Evolutionary conservation across 2,888 invertebrate genomes (phyloP).

Genomic region (Drosophila paranaensis): DNA sequence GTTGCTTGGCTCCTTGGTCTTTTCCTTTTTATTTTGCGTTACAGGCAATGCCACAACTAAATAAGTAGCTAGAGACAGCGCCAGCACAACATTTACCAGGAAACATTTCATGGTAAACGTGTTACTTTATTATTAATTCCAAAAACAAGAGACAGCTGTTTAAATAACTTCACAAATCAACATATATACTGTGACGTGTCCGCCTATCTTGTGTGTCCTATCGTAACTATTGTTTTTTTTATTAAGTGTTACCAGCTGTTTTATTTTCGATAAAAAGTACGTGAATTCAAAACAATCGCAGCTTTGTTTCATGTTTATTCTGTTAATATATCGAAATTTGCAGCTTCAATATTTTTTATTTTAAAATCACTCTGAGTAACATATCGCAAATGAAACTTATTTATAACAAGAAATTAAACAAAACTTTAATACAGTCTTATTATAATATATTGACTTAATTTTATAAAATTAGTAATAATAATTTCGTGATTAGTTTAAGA

Average conservation of each 20-base stretch:
- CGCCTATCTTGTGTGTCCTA: background rate
- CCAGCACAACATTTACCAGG: conserved; percentile 25
- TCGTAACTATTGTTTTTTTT: conserved; percentile 27
- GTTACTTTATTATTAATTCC: conserved; percentile 18
- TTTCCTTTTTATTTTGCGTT: conserved; percentile 84
- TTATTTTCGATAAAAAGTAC: background rate
- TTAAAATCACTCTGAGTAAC: too few relatives aligned
- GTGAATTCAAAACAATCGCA: background rate
- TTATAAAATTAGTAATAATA: too few relatives aligned
- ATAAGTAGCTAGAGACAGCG: conserved; percentile 29
- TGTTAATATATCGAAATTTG: too few relatives aligned
- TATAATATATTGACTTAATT: too few relatives aligned
- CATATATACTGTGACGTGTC: conserved; percentile 67
- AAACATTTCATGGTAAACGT: conserved; percentile 49
- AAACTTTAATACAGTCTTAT: too few relatives aligned
- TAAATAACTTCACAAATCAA: conserved; percentile 51
- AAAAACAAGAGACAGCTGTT: conserved; percentile 39
- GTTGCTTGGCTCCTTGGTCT: conserved; percentile 75
- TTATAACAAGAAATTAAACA: too few relatives aligned
- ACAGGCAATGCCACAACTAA: conserved; percentile 86
- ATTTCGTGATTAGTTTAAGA: too few relatives aligned
- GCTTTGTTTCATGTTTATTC: background rate
- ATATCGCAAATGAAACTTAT: too few relatives aligned
- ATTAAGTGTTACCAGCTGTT: conserved; percentile 22
- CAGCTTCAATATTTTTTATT: too few relatives aligned